Evolutionary conservation across 2,113 vertebrate genomes (phyloP), one percentile per base, ranked within the genome.

Genomic region (Epinephelus fuscoguttatus): DNA sequence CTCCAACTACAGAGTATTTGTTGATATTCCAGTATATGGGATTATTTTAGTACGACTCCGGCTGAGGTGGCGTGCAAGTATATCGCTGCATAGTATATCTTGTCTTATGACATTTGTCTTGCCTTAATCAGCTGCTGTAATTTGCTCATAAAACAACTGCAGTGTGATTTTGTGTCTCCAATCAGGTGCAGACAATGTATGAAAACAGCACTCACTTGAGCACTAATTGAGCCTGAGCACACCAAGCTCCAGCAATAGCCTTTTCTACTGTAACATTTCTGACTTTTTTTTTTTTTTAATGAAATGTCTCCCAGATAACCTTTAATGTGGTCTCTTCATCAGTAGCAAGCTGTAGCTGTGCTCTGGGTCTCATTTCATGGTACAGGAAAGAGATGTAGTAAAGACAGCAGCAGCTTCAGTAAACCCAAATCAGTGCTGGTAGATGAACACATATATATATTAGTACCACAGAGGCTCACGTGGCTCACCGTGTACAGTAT

Each of bases 231-330:
- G 30, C 40, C 55, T 27, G 50, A 70, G 75, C 30, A 14, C 42
- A 62, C 30, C 13, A 74, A 56, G 68, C 75, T 81, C 70, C 66
- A 78, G 55, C 6, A 6, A 78, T 42, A 52, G 21, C 30, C n/a
- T 78, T 50, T 45, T 23, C 25, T 40, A 45, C 42, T 11, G 42
- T 45, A 75, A 78, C 63, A 78, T 88, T 78, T 82, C 47, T 60
- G 6, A 67, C 37, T 30, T 90, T 84, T 76, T 61, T 78, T 75
- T 42, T 10, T 61, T 78, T 75, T 11, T 40, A 86, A 84, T 84
- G 42, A 71, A 79, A 81, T 80, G 68, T 85, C 77, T 70, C 71
- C 60, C n/a, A 76, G 57, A 64, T 83, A 70, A 87, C 76, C 87
- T 89, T 91, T 86, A 49, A 64, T 61, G n/a, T 75, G 13, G 57